These are phyloP conservation scores for Malurus leucopterus DNA, from an alignment of 2,797 vertebrate species.

Conservation along the genomic window DNA sequence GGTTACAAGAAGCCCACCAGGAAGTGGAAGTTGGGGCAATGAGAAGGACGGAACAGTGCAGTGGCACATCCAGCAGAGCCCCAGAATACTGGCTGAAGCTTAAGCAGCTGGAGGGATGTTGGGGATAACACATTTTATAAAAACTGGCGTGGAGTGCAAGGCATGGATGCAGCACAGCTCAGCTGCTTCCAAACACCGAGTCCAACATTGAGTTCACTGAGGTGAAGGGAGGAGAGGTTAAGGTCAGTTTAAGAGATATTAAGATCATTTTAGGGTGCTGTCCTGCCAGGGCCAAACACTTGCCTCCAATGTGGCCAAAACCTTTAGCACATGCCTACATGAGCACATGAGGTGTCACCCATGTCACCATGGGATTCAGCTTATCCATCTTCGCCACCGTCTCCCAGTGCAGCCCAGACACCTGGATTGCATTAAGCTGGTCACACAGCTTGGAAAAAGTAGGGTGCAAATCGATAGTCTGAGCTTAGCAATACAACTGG, in stretches of 20 bases:
- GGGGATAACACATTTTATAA: not conserved
- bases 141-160: not conserved
- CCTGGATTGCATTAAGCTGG: not conserved
- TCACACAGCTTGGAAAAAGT: not conserved
- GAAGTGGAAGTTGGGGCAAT: not conserved
- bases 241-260: not conserved
- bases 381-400: fast-evolving
- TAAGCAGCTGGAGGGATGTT: not conserved
- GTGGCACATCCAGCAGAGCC: not conserved
- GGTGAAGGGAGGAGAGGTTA: not conserved
- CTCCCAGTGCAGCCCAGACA: not conserved
- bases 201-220: not conserved
- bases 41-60: not conserved
- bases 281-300: not conserved
- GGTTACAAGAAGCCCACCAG: not conserved
- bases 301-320: fast-evolving
- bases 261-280: not conserved
- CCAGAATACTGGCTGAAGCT: not conserved
- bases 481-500: not conserved
- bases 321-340: fast-evolving
- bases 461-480: fast-evolving
- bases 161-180: not conserved
- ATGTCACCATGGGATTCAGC: not conserved
- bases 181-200: not conserved
- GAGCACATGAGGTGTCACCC: not conserved